Evolutionary conservation across 1,140 invertebrate genomes (phyloP).

Genomic region (Drosophila kikkawai): DNA sequence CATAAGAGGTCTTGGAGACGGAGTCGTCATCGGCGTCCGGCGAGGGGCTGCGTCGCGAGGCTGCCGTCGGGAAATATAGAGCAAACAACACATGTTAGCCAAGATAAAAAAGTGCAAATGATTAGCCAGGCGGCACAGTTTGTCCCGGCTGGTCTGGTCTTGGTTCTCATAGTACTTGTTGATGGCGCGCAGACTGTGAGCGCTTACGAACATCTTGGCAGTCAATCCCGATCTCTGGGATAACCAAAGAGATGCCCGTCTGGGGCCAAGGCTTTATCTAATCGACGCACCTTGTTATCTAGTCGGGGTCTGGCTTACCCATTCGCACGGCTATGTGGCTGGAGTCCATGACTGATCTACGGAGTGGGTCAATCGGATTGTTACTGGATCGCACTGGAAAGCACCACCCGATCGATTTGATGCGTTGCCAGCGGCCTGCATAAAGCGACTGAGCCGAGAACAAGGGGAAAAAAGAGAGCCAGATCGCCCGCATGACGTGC

Average conservation of each 20-base stretch:
- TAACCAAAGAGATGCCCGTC: neutral
- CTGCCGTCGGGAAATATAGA: constrained; percentile 57
- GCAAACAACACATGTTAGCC: constrained; percentile 52
- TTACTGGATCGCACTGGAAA: constrained; percentile 65
- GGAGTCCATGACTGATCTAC: constrained; percentile 24
- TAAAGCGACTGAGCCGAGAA: constrained; percentile 39
- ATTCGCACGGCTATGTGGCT: constrained; percentile 37
- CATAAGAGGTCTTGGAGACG: constrained; percentile 2
- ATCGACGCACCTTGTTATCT: constrained; percentile 30
- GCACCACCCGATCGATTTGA: constrained; percentile 38
- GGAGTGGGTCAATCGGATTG: constrained; percentile 26
- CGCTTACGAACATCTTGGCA: constrained; percentile 30
- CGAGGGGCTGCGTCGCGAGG: constrained; percentile 6
- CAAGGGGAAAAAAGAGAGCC: constrained; percentile 7
- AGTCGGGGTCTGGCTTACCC: constrained; percentile 23
- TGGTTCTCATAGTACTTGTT: constrained; percentile 37
- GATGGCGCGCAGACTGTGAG: constrained; percentile 26
- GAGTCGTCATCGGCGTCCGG: neutral
- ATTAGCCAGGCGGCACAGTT: constrained; percentile 54
- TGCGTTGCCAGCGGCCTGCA: constrained; percentile 22
- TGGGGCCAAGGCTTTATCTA: constrained; percentile 17
- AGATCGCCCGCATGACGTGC: constrained; percentile 30
- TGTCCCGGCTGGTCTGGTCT: constrained; percentile 27
- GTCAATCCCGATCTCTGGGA: neutral
- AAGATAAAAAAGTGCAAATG: constrained; percentile 54